Evolutionary conservation across 30 jellyfish, hydroid and myxozoan species (phyloP).

Genomic region (Clytia hemisphaerica): DNA sequence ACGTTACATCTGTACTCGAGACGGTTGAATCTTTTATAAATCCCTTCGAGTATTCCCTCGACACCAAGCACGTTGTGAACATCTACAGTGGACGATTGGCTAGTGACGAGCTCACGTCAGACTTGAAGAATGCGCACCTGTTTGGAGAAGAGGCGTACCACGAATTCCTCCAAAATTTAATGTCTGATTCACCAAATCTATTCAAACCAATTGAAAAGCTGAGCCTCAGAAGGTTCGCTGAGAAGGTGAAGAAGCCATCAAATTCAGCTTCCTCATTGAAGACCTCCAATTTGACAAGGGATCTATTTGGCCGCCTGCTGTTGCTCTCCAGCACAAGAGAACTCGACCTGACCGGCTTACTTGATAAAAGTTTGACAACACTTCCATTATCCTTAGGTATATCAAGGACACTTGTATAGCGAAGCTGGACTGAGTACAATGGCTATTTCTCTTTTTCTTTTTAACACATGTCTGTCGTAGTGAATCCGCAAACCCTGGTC

Average conservation of each 20-base stretch:
- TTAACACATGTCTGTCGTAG: too few species aligned
- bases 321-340: constrained; percentile 19
- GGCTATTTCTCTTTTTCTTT: too few species aligned
- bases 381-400: too few species aligned
- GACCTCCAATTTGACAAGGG: constrained; percentile 11
- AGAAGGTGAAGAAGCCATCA: background rate
- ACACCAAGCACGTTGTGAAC: background rate
- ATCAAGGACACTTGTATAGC: too few species aligned
- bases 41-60: background rate
- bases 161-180: constrained; percentile 1
- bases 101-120: background rate
- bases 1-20: too few species aligned
- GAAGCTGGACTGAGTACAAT: too few species aligned
- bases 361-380: background rate
- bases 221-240: constrained; percentile 13
- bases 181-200: constrained; percentile 5
- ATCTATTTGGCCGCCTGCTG: constrained; percentile 11
- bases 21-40: constrained; percentile 1
- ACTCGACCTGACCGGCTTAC: background rate
- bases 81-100: constrained; percentile 9
- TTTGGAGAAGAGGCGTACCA: constrained; percentile 5
- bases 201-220: background rate
- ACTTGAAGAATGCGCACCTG: background rate
- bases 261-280: background rate
- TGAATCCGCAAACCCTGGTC: too few species aligned